Conservation (phyloP, 2,888 invertebrate genomes). For the Heliconius sara region DNA sequence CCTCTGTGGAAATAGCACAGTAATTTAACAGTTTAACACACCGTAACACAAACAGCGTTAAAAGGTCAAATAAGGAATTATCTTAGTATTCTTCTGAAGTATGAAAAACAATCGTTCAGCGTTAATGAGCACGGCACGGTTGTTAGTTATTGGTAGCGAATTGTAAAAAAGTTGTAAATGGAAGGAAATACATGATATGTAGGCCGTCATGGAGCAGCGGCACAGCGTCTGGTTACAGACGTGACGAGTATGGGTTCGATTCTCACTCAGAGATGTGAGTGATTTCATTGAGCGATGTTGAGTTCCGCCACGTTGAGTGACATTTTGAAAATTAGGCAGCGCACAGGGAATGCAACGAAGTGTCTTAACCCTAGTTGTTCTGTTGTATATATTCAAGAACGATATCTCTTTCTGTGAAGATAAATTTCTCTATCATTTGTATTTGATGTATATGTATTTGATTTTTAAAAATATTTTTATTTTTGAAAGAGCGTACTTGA, state of each 20-base stretch:
- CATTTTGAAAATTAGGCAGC: too few relatives aligned
- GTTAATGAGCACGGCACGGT: background rate
- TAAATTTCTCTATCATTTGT: too few relatives aligned
- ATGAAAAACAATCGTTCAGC: slow-evolving; percentile 12
- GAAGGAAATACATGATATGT: background rate
- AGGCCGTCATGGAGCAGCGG: background rate
- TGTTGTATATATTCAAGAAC: too few relatives aligned
- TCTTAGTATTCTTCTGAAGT: background rate
- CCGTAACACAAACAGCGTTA: background rate
- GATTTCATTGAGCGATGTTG: background rate
- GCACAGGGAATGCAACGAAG: too few relatives aligned
- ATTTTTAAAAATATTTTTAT: too few relatives aligned
- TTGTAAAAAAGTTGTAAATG: background rate
- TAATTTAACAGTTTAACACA: slow-evolving; percentile 19
- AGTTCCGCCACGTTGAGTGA: too few relatives aligned
- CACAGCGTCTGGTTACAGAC: background rate
- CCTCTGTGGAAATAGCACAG: background rate
- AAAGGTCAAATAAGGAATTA: slow-evolving; percentile 7
- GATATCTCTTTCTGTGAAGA: too few relatives aligned
- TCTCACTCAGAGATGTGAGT: background rate
- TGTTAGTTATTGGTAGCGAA: background rate
- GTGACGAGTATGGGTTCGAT: background rate
- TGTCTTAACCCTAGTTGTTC: too few relatives aligned
- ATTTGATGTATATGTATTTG: too few relatives aligned
- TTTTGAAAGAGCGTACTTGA: too few relatives aligned